Evolutionary conservation across 2,888 invertebrate species (phyloP).

Genomic region (Schizaphis graminum): DNA sequence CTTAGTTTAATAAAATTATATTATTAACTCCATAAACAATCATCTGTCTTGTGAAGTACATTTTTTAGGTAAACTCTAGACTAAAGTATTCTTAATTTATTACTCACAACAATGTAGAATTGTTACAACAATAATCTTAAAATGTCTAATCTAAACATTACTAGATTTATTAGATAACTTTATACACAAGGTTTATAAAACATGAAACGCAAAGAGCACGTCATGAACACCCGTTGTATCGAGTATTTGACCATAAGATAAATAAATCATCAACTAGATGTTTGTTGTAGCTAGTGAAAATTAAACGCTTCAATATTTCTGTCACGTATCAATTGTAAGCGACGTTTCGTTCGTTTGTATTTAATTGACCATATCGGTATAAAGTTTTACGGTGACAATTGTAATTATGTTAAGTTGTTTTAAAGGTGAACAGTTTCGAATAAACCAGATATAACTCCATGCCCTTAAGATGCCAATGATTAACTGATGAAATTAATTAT

Average conservation of each 20-base stretch:
- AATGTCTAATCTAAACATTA: background rate
- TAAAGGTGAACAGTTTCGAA: background rate
- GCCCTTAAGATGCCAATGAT: background rate
- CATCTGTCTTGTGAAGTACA: background rate
- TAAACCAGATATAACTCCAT: background rate
- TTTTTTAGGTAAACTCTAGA: background rate
- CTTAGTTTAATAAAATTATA: background rate
- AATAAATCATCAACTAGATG: constrained; percentile 36
- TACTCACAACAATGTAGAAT: background rate
- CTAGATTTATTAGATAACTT: background rate
- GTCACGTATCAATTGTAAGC: constrained; percentile 37
- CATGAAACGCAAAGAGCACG: background rate
- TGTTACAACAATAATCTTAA: background rate
- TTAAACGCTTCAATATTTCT: constrained; percentile 15
- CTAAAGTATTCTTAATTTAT: background rate
- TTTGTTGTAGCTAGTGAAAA: background rate
- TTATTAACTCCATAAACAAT: background rate
- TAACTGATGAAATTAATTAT: background rate
- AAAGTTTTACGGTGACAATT: constrained; percentile 29
- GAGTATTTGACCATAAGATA: constrained; percentile 6
- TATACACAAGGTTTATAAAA: background rate
- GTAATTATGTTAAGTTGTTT: constrained; percentile 22
- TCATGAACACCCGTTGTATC: background rate
- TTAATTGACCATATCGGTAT: constrained; percentile 39
- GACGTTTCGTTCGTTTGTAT: background rate